A percentile compares a stretch with the other conserved stretches of the same genome.
These are phyloP conservation scores for Meta bourneti DNA, from an alignment of 2,888 invertebrate species.

Conservation along the genomic window DNA sequence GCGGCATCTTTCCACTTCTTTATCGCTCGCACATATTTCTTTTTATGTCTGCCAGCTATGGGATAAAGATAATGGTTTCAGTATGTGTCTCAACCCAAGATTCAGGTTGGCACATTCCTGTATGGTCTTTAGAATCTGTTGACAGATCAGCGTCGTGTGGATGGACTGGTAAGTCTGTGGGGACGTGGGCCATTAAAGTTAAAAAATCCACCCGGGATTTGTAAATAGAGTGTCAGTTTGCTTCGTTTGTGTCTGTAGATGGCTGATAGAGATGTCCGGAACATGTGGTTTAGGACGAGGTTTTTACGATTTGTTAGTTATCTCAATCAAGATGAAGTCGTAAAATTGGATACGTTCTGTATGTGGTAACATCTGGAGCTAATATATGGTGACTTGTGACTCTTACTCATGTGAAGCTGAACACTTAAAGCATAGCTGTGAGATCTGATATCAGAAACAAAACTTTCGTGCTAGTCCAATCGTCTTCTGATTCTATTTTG, in stretches of 20 bases:
- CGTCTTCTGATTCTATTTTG: too few relatives aligned
- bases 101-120: conserved; percentile 7
- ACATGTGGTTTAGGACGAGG: background rate
- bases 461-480: too few relatives aligned
- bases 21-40: conserved; percentile 68
- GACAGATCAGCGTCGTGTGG: background rate
- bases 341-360: background rate
- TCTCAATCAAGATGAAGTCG: background rate
- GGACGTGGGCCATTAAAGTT: conserved; percentile 21
- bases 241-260: too few relatives aligned
- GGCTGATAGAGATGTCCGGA: background rate
- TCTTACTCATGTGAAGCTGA: background rate
- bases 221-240: conserved; percentile 17
- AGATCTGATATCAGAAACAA: too few relatives aligned
- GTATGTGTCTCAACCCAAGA: conserved; percentile 5
- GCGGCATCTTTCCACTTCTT: conserved; percentile 66
- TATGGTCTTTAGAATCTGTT: too few relatives aligned
- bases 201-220: conserved; percentile 19
- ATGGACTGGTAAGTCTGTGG: background rate
- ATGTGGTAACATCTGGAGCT: conserved; percentile 18
- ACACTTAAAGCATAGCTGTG: background rate
- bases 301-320: background rate
- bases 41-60: conserved; percentile 51
- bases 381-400: background rate
- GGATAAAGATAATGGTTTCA: conserved; percentile 64